Percentiles rank a stretch among this genome's conserved stretches.
Evolutionary conservation across 37 sponge, comb jelly and placozoan species (phyloP).

Genomic region (Ephydatia muelleri): DNA sequence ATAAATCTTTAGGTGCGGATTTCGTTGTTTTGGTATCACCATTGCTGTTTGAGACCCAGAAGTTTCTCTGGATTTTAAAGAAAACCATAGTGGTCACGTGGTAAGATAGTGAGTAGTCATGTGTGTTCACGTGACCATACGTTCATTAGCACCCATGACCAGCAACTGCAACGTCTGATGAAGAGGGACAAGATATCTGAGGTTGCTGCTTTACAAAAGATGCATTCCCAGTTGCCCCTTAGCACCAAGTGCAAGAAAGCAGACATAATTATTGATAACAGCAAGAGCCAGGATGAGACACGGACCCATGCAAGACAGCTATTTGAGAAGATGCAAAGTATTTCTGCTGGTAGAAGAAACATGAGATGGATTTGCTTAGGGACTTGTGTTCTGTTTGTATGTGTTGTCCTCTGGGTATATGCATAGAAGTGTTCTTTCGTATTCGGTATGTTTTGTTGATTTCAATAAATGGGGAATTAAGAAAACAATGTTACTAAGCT

Average conservation of each 20-base stretch:
- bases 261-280: conserved; percentile 87
- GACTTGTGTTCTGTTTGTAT: background rate
- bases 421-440: background rate
- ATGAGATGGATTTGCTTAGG: conserved; percentile 30
- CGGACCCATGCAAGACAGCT: conserved; percentile 40
- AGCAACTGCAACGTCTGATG: conserved; percentile 86
- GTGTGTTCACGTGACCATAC: conserved; percentile 68
- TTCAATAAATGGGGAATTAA: background rate
- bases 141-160: conserved; percentile 62
- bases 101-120: conserved; percentile 41
- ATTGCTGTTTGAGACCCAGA: conserved; percentile 88
- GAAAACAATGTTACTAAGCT: background rate
- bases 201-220: conserved; percentile 78
- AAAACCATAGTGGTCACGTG: conserved; percentile 89
- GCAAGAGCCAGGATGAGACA: conserved; percentile 38
- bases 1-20: conserved; percentile 58
- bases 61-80: conserved; percentile 56
- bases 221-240: conserved; percentile 89
- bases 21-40: conserved; percentile 91
- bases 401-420: background rate
- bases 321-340: conserved; percentile 36
- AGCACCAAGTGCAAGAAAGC: conserved; percentile 76
- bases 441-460: background rate
- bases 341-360: conserved; percentile 38
- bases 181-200: conserved; percentile 69